Base-by-base conservation (phyloP, 2,113 vertebrate genomes). In the Clinocottus analis region DNA sequence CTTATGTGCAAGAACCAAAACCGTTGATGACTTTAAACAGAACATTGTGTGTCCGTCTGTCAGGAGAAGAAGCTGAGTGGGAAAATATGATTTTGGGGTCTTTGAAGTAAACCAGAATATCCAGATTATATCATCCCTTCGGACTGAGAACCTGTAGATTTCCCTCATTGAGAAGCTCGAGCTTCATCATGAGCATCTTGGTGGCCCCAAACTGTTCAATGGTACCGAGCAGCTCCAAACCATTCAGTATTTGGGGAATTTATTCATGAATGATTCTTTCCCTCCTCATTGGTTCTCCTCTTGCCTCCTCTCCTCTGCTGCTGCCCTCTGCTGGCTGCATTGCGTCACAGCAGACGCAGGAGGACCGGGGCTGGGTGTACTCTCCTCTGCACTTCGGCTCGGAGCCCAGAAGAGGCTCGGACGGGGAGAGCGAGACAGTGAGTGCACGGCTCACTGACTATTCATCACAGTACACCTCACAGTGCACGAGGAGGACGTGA, bases 281-380 rank as follows among this genome's bases (percentile, higher is more conserved):
- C 87, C 16, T 14, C 74, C 29, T 47, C 85, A 69, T 88, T 75
- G 63, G 63, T 90, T 88, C 90, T 85, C 89, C 66, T 85, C 67
- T 53, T 89, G 80, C 91, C 80, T 58, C n/a, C 31, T 56, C 51
- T 76, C 29, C 11, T 13, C 55, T 71, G 90, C 86, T 92, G 86
- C 91, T 93, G 87, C 94, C 91, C 93, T 91, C 95, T 88, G 75
- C 91, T 89, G 93, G 90, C 89, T 88, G 84, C 13, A 62, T 88
- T 80, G 66, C 87, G 27, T 67, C 84, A 64, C 86, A 90, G 82
- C 96, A 97, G 96, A 95, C 95, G 93, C 95, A 97, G 92, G 98
- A 98, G 62, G 97, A 99, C 72, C 95, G 95, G 95, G 95, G 96
- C 95, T 98, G 97, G 97, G 95, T 97, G 91, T 97, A 96, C 91